Base-by-base conservation (phyloP, 2,113 vertebrate genomes). In the Gavia stellata region DNA sequence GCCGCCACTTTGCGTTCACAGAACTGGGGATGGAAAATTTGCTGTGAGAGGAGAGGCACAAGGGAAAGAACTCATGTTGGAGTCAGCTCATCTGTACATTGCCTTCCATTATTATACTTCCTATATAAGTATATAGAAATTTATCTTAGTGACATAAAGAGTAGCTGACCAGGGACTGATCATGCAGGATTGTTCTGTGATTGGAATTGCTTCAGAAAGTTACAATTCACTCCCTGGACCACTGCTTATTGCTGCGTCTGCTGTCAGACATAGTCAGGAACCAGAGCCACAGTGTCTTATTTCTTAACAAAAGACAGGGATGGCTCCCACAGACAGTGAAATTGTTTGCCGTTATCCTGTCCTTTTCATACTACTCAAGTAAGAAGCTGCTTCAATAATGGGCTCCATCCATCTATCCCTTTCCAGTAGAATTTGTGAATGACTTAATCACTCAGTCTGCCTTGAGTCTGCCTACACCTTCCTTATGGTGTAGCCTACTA, bases 401-500 rank as follows among this genome's bases (percentile, higher is more conserved):
- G 40, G 6, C 7, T 79, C 17, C 23, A 59, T 79, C 61, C 82
- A 70, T 65, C 44, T 44, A 66, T 53, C n/a, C 9, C 12, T 79
- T 95, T 87, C 61, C 56, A 65, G 66, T 5, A 89, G 73, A 84
- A 87, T 79, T 79, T 68, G 31, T 91, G 77, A 94, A 91, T 96
- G 28, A 83, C 11, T 83, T 85, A 34, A 65, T 92, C 55, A 45
- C 28, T 90, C 34, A 44, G 24, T 49, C 56, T 72, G 52, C n/a
- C n/a, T n/a, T n/a, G n/a, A n/a, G n/a, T n/a, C n/a, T n/a, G n/a
- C n/a, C n/a, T n/a, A n/a, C n/a, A n/a, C n/a, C 3, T 73, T 83
- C 62, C 38, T 88, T 81, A 81, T 14, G 33, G 49, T 40, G 10
- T n/a, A 77, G 50, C 50, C 50, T 83, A 55, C 59, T 73, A 73